These are phyloP conservation scores for Channa maculata DNA, from an alignment of 2,113 vertebrate species.

Conservation along the genomic window DNA sequence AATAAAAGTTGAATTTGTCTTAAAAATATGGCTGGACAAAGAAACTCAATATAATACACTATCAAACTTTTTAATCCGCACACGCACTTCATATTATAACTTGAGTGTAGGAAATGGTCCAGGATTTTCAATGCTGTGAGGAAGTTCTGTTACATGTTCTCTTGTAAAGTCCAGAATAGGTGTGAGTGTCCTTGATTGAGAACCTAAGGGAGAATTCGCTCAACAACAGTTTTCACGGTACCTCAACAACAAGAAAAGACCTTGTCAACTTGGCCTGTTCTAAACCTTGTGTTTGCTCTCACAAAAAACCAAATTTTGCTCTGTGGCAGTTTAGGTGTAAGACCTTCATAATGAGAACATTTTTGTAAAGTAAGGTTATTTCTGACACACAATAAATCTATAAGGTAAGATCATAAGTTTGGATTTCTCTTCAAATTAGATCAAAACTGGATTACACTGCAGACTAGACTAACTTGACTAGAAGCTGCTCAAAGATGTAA, in stretches of 20 bases:
- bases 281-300: slow-evolving; percentile 10
- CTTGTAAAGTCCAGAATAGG: slow-evolving; percentile 26
- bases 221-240: slow-evolving; percentile 41
- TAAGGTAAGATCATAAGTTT: neutral
- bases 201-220: slow-evolving; percentile 53
- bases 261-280: slow-evolving; percentile 39
- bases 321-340: neutral
- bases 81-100: too few species aligned
- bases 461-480: too few species aligned
- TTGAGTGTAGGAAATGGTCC: neutral
- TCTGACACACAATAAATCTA: neutral
- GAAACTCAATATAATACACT: too few species aligned
- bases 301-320: slow-evolving; percentile 11
- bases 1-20: too few species aligned
- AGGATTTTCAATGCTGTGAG: slow-evolving; percentile 4
- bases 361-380: neutral
- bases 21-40: too few species aligned
- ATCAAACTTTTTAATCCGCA: too few species aligned
- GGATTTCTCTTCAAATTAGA: neutral
- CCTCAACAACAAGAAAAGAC: slow-evolving; percentile 60
- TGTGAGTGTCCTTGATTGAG: slow-evolving; percentile 38
- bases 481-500: too few species aligned
- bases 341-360: neutral
- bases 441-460: neutral
- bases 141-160: slow-evolving; percentile 29